A percentile compares a stretch with the other conserved stretches of the same genome.
These are phyloP conservation scores for Sphenopsis melanotis DNA, from an alignment of 2,797 vertebrate genomes.

Conservation along the genomic window DNA sequence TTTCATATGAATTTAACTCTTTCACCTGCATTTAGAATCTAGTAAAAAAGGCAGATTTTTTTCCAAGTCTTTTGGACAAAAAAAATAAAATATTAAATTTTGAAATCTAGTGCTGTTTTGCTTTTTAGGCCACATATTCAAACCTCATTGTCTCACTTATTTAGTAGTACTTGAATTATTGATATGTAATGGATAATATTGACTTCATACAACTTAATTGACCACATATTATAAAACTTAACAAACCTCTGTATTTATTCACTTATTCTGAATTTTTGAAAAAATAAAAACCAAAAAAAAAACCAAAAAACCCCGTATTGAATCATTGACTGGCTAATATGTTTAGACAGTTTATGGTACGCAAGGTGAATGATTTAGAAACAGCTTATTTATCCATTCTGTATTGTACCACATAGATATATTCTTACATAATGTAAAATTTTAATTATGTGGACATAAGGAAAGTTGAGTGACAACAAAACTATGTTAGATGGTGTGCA, in stretches of 20 bases:
- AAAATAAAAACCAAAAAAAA: not conserved
- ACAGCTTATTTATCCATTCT: not conserved
- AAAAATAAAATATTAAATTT: not conserved
- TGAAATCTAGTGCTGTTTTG: not conserved
- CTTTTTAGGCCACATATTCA: not conserved
- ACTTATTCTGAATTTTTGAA: not conserved
- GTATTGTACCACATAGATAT: not conserved
- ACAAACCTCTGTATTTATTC: not conserved
- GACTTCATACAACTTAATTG: not conserved
- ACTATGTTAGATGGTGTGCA: not conserved
- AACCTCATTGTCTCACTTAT: not conserved
- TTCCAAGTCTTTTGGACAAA: not conserved
- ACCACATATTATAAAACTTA: not conserved
- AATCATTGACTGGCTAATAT: not conserved
- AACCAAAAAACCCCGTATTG: rapidly evolving
- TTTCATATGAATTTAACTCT: not conserved
- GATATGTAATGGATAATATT: not conserved
- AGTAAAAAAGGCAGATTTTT: not conserved
- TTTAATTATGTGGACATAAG: not conserved
- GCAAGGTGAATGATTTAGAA: not conserved
- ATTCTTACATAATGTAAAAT: not conserved
- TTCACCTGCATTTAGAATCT: not conserved
- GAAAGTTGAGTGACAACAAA: not conserved
- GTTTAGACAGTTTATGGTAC: not conserved
- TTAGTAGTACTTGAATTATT: not conserved